Base-by-base conservation (phyloP, 2,797 vertebrate genomes). In the Crocodylus rhombifer region DNA sequence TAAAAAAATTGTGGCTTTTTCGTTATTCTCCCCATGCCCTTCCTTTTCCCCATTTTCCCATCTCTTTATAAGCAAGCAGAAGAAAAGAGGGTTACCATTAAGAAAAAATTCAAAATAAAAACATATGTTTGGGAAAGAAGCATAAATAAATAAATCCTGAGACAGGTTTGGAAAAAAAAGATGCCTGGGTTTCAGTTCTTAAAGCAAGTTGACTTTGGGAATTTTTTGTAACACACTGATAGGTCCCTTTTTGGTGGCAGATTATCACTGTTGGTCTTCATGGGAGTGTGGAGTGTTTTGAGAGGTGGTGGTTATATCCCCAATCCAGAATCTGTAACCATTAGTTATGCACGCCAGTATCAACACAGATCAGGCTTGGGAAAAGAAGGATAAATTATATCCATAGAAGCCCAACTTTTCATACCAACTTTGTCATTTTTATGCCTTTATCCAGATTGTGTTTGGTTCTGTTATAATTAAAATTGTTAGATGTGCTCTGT, bases 291-390 rank as follows among this genome's bases (percentile, higher is more conserved):
- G 42, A 51, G 42, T 11, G 42, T 51, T 51, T 51, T 51, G 42
- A 51, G 42, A 51, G 42, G 42, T 11, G 42, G 42, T 51, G 42
- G 42, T 51, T 51, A 51, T 51, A 51, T 51, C 42, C 67, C 36
- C 20, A 71, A 61, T 25, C 60, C 3, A 42, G 23, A 71, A 58
- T 57, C 42, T 62, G 57, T 73, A 15, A 23, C 42, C 18, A 5
- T 56, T 64, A 84, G 26, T 69, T 28, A 25, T 28, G 2, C 60
- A 1, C 0, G 30, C 64, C 1, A 4, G 4, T 2, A 0, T 33
- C 64, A 20, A 78, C 26, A 85, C 21, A 56, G 77, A 64, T 61
- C 67, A 51, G 4, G 5, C 2, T 25, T 2, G 2, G 14, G 4
- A 0, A 76, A 83, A 61, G 67, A 88, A 51, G 0, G 1, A 13